These are phyloP conservation scores for Alethe diademata DNA, from an alignment of 2,113 vertebrate species.

Conservation along the genomic window DNA sequence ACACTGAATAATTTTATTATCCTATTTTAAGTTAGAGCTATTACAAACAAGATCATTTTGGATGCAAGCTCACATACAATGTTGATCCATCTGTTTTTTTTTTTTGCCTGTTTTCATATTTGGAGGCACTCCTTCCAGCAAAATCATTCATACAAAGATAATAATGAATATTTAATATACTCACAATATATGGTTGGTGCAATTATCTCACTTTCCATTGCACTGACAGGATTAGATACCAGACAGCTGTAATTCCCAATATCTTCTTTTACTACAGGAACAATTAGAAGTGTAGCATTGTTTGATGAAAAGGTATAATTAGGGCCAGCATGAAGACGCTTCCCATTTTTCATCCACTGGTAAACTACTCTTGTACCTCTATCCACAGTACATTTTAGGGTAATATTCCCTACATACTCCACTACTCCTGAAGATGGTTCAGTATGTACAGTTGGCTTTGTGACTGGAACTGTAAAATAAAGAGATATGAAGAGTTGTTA, in stretches of 20 bases:
- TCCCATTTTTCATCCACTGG: slow-evolving; percentile 79
- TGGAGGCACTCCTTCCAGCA: neutral
- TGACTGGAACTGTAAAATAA: slow-evolving; percentile 73
- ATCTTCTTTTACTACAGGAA: slow-evolving; percentile 78
- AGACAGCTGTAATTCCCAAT: slow-evolving; percentile 81
- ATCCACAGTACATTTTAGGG: slow-evolving; percentile 70
- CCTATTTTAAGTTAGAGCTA: neutral
- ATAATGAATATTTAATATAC: slow-evolving; percentile 64
- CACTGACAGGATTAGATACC: slow-evolving; percentile 75
- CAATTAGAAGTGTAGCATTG: slow-evolving; percentile 72
- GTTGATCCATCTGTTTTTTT: neutral
- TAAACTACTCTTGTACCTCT: slow-evolving; percentile 74
- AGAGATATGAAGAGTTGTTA: neutral
- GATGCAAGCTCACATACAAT: neutral
- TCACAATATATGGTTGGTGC: slow-evolving; percentile 81
- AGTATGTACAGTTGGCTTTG: slow-evolving; percentile 64
- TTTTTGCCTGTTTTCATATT: neutral
- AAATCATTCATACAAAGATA: neutral
- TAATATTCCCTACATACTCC: slow-evolving; percentile 77
- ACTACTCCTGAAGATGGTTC: slow-evolving; percentile 75
- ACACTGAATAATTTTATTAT: neutral
- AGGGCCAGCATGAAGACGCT: slow-evolving; percentile 27
- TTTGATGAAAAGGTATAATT: slow-evolving; percentile 69
- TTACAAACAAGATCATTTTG: neutral
- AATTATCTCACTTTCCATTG: slow-evolving; percentile 73